A percentile compares a stretch with the other conserved stretches of the same genome.
Evolutionary conservation across 2,797 vertebrate genomes (phyloP).

Genomic region (Onychomys torridus): DNA sequence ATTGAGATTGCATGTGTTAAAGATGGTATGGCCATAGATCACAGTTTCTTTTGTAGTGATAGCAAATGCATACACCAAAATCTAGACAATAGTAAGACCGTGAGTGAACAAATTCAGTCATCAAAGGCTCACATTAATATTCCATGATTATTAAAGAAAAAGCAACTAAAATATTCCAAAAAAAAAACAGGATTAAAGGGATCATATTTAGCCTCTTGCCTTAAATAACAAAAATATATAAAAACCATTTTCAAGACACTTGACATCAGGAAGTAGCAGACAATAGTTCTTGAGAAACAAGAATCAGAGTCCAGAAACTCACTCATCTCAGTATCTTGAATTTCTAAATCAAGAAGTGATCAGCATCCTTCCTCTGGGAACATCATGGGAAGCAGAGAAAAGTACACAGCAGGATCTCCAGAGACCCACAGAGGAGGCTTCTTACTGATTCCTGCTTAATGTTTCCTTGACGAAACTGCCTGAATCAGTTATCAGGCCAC

Average conservation of each 20-base stretch:
- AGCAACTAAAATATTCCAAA: neutral
- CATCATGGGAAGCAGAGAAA: neutral
- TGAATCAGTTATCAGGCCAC: neutral
- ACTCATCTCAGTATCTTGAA: neutral
- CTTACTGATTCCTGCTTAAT: neutral
- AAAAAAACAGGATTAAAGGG: neutral
- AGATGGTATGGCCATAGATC: neutral
- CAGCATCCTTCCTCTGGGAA: neutral
- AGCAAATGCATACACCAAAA: neutral
- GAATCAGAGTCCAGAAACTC: neutral
- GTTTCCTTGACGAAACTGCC: constrained; percentile 7
- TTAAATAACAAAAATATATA: neutral
- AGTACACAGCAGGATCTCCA: neutral
- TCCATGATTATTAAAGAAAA: neutral
- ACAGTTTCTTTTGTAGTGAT: neutral
- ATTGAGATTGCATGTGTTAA: neutral
- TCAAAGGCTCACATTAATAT: neutral
- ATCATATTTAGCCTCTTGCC: neutral
- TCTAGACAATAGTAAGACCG: neutral
- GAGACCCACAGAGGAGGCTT: neutral
- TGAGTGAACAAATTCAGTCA: neutral
- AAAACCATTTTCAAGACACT: neutral
- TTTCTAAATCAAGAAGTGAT: neutral
- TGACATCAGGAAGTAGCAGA: neutral
- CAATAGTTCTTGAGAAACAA: neutral